A percentile compares a stretch with the other conserved stretches of the same genome.
Conservation (phyloP, 2,797 vertebrate genomes). For the Botia almorhae region DNA sequence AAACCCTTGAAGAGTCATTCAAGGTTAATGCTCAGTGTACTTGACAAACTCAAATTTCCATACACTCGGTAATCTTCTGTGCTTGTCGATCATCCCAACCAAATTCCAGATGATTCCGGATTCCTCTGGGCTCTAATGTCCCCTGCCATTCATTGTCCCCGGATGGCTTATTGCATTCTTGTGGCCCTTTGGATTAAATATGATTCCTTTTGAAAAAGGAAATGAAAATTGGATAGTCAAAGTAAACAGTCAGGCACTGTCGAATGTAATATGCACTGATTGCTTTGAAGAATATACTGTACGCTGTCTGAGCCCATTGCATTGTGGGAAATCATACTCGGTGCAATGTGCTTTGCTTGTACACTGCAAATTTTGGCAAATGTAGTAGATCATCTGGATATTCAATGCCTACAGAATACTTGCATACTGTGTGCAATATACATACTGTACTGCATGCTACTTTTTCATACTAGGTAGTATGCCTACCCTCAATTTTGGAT, state of each 20-base stretch:
- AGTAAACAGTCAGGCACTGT: constrained; percentile 8
- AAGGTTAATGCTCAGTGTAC: background rate
- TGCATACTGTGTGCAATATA: background rate
- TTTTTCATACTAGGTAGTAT: background rate
- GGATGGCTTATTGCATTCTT: background rate
- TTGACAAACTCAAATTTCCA: constrained; percentile 40
- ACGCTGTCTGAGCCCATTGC: no score
- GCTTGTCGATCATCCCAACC: constrained; percentile 4
- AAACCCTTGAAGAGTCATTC: constrained; percentile 21
- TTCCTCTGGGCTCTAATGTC: constrained; percentile 1
- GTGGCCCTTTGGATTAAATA: background rate
- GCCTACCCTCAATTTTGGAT: background rate
- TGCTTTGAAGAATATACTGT: background rate
- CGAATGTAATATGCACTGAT: background rate
- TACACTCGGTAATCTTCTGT: constrained; percentile 25
- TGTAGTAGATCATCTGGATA: background rate
- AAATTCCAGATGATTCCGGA: constrained; percentile 9
- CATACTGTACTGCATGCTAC: background rate
- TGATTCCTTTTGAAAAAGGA: background rate
- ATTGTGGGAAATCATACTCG: no score
- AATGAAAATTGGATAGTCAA: constrained; percentile 17
- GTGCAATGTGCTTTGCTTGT: background rate
- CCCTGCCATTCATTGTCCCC: background rate
- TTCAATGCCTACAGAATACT: background rate
- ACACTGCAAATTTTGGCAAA: background rate